Evolutionary conservation across 2,888 invertebrate species (phyloP).

Genomic region (Bombylius discolor): DNA sequence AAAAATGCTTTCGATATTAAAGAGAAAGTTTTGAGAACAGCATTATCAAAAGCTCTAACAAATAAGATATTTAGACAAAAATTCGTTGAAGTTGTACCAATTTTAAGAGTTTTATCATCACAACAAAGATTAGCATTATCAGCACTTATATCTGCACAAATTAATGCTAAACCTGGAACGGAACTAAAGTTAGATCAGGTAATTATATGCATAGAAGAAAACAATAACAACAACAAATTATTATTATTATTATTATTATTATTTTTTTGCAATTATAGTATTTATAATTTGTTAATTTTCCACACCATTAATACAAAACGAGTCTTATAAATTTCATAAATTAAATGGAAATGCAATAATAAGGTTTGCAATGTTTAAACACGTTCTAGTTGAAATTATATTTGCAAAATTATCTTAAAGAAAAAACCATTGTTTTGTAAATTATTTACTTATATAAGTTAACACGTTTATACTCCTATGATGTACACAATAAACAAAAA

Average conservation of each 20-base stretch:
- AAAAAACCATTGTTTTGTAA: too few species aligned
- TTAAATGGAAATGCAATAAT: too few species aligned
- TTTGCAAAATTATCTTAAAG: too few species aligned
- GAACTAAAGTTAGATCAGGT: slow-evolving; percentile 47
- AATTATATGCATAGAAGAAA: slow-evolving; percentile 3
- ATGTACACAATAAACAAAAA: too few species aligned
- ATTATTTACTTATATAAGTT: too few species aligned
- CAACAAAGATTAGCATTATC: slow-evolving; percentile 49
- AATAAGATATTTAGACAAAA: slow-evolving; percentile 45
- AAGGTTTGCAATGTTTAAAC: too few species aligned
- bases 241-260: not conserved
- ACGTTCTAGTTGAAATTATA: too few species aligned
- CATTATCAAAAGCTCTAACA: slow-evolving; percentile 44
- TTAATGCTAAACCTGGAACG: slow-evolving; percentile 40
- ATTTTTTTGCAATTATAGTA: too few species aligned
- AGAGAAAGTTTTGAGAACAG: slow-evolving; percentile 41
- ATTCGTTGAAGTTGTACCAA: slow-evolving; percentile 50
- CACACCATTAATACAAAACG: too few species aligned
- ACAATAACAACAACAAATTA: not conserved
- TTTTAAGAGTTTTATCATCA: slow-evolving; percentile 48
- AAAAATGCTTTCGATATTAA: slow-evolving; percentile 28
- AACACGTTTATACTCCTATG: too few species aligned
- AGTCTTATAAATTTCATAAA: not conserved
- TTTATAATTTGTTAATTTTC: too few species aligned
- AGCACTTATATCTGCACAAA: slow-evolving; percentile 48